Evolutionary conservation across 2,888 invertebrate species (phyloP), one percentile per base, ranked within the genome.

Genomic region (Hemaris fuciformis): DNA sequence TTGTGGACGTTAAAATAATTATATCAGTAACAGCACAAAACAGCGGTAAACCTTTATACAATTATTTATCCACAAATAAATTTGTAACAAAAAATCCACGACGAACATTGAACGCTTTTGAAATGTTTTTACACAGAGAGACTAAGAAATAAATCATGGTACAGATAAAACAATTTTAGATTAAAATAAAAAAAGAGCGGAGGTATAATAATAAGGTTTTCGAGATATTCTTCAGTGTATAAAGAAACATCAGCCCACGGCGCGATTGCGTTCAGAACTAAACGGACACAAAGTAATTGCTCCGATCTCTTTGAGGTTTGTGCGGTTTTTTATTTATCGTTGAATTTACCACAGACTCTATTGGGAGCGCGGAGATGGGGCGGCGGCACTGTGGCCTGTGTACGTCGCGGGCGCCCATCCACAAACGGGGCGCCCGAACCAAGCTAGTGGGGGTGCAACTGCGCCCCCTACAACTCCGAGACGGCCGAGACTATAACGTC

Each of bases 11-110:
- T 38, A 3, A 38, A 38, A 38, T n/a, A n/a, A 38, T n/a, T n/a
- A 38, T 38, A 38, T n/a, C 38, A n/a, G 20, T 10, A 22, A 43
- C 10, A 22, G 10, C 18, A 8, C 18, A 18, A 43, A 20, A 43
- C 18, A 10, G 43, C 20, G 20, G 2, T 3, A 10, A 43, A 3
- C 3, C 8, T 38, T 10, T 38, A 43, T 0, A 48, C 43, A 23
- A 15, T 48, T 48, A 15, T n/a, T 27, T 25, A 25, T 27, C 25
- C n/a, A 46, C 46, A 48, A 48, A 48, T 27, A 3, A 15, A 48
- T 48, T 48, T 27, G 27, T 48, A 48, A 48, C 48, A 48, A 48
- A 48, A 48, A 48, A 27, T 25, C 23, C 46, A 23, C 46, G 23
- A 25, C 27, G 15, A 27, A 48, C 15, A 48, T 48, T 27, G 48